Evolutionary conservation across 2,797 vertebrate genomes (phyloP).

Genomic region (Halcyon leucocephala): DNA sequence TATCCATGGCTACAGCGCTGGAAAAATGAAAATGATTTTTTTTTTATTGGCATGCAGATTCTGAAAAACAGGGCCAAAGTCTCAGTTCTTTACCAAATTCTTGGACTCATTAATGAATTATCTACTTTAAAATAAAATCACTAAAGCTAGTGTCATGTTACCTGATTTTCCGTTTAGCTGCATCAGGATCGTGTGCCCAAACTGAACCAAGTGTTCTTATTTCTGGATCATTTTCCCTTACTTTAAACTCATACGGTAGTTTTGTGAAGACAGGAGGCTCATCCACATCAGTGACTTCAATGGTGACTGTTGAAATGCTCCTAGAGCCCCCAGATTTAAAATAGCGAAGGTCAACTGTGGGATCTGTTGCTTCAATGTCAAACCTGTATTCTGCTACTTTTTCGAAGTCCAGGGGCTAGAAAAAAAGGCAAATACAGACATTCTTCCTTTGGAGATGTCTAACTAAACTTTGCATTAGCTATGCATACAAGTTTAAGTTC

Average conservation of each 20-base stretch:
- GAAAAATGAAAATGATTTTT: background rate
- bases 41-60: background rate
- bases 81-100: background rate
- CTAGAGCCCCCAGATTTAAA: constrained; percentile 28
- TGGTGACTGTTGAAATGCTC: constrained; percentile 79
- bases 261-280: constrained; percentile 88
- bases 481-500: background rate
- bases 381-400: constrained; percentile 79
- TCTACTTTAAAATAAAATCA: background rate
- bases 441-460: background rate
- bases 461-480: background rate
- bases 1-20: background rate
- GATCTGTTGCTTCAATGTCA: constrained; percentile 83
- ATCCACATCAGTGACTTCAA: constrained; percentile 88
- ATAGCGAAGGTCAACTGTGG: constrained; percentile 72
- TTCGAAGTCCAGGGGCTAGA: constrained; percentile 90
- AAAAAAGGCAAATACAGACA: background rate
- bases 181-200: constrained; percentile 86
- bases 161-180: constrained; percentile 80
- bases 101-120: background rate
- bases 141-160: constrained; percentile 18
- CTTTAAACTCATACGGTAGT: constrained; percentile 81
- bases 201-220: constrained; percentile 80
- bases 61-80: background rate
- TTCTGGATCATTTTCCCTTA: constrained; percentile 83